A percentile compares a stretch with the other conserved stretches of the same genome.
These are phyloP conservation scores for Hypothenemus hampei DNA, from an alignment of 1,140 invertebrate species.

Conservation along the genomic window DNA sequence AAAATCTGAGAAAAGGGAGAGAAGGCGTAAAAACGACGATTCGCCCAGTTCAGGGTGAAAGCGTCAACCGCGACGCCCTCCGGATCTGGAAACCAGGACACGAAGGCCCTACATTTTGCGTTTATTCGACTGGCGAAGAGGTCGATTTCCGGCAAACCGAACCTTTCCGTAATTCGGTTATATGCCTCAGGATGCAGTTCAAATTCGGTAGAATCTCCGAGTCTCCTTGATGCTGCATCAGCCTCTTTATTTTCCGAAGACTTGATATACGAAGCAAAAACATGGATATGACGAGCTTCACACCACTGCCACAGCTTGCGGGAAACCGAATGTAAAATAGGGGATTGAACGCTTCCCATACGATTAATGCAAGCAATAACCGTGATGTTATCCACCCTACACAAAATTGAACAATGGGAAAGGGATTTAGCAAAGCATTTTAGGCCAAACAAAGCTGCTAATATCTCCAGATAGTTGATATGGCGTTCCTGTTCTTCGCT, in stretches of 20 bases:
- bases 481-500: neutral
- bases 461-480: slow-evolving; percentile 8
- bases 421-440: slow-evolving; percentile 5
- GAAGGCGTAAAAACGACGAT: slow-evolving; percentile 36
- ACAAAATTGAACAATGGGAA: slow-evolving; percentile 27
- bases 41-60: slow-evolving; percentile 33
- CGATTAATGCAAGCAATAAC: slow-evolving; percentile 31
- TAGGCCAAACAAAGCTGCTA: slow-evolving; percentile 1
- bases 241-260: slow-evolving; percentile 28
- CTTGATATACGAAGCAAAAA: slow-evolving; percentile 35
- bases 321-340: slow-evolving; percentile 23
- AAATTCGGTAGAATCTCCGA: slow-evolving; percentile 27
- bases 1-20: slow-evolving; percentile 33
- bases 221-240: slow-evolving; percentile 30
- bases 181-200: slow-evolving; percentile 1
- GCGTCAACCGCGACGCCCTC: slow-evolving; percentile 30
- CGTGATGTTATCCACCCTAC: slow-evolving; percentile 36
- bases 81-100: slow-evolving; percentile 35
- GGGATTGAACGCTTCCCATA: slow-evolving; percentile 32
- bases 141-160: slow-evolving; percentile 30
- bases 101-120: slow-evolving; percentile 30
- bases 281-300: slow-evolving; percentile 25
- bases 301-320: slow-evolving; percentile 32
- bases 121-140: slow-evolving; percentile 35
- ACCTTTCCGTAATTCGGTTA: slow-evolving; percentile 9